Conservation (phyloP, 2,797 vertebrate genomes). For the Labeo calbasu region DNA sequence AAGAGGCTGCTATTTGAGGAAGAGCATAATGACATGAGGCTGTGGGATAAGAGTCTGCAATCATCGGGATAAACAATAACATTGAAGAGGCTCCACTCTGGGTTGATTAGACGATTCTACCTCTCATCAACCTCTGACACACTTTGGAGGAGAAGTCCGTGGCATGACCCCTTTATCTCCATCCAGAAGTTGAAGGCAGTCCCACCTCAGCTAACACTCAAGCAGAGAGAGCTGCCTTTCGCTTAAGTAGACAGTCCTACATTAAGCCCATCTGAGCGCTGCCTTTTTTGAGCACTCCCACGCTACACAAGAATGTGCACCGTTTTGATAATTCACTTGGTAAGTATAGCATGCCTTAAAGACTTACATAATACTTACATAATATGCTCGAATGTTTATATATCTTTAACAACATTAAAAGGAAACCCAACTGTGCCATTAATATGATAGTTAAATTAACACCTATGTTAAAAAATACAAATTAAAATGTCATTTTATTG, state of each 20-base stretch:
- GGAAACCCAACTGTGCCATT: background rate
- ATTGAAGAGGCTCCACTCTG: conserved; percentile 52
- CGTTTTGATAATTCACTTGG: background rate
- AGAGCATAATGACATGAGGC: conserved; percentile 39
- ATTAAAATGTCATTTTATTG: background rate
- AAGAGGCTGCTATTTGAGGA: conserved; percentile 16
- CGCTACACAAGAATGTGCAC: background rate
- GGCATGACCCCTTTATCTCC: conserved; percentile 17
- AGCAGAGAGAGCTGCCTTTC: conserved; percentile 17
- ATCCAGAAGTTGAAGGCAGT: conserved; percentile 7
- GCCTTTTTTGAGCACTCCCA: background rate
- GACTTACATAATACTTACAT: background rate
- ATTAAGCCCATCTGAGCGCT: background rate
- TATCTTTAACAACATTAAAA: background rate
- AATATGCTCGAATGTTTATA: background rate
- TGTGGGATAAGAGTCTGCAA: conserved; percentile 50
- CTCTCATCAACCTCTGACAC: conserved; percentile 49
- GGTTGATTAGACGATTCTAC: conserved; percentile 54
- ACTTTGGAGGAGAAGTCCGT: background rate
- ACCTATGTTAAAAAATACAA: background rate
- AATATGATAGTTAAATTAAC: background rate
- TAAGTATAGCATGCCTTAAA: background rate
- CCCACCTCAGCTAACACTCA: conserved; percentile 25
- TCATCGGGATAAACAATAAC: conserved; percentile 58
- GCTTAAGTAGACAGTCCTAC: conserved; percentile 14